phyloP scores from a whole-genome alignment of 53 echinoderm and acorn worm species.

The Hippasteria phrygiana region DNA sequence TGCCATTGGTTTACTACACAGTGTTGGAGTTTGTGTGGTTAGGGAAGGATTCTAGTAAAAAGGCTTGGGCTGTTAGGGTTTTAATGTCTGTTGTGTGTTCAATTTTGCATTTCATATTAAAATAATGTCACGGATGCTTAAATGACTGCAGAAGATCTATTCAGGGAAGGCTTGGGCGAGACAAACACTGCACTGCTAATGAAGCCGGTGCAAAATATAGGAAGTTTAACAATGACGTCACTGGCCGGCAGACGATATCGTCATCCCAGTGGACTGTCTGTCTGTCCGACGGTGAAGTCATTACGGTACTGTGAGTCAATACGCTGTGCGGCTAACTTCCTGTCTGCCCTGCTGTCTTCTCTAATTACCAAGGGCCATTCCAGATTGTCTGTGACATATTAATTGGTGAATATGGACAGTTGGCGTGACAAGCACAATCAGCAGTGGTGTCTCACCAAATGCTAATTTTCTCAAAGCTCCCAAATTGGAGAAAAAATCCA shows the following conservation, averaged over 20 bases:
- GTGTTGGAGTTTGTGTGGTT: too few relatives aligned
- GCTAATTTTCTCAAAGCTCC: too few relatives aligned
- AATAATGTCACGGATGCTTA: too few relatives aligned
- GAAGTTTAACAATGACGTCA: not conserved
- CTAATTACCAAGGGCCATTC: not conserved
- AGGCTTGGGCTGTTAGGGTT: too few relatives aligned
- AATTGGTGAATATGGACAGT: not conserved
- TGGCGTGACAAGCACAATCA: not conserved
- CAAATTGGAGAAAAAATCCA: too few relatives aligned
- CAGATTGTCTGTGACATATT: not conserved
- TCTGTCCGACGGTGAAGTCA: not conserved
- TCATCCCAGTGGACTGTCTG: constrained; percentile 13
- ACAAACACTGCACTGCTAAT: too few relatives aligned
- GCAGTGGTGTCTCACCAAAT: not conserved
- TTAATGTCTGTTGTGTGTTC: too few relatives aligned
- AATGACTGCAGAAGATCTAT: too few relatives aligned
- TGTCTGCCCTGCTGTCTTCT: constrained; percentile 12
- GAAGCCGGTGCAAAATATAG: not conserved
- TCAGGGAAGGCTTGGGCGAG: too few relatives aligned
- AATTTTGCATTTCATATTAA: too few relatives aligned
- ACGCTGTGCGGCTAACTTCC: constrained; percentile 27
- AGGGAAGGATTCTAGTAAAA: too few relatives aligned
- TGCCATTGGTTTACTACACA: too few relatives aligned
- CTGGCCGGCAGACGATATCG: not conserved
- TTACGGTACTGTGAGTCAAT: constrained; percentile 34